Percentiles rank a stretch among this genome's conserved stretches.
phyloP scores from a whole-genome alignment of 2,113 vertebrate species.

The Carlito syrichta region DNA sequence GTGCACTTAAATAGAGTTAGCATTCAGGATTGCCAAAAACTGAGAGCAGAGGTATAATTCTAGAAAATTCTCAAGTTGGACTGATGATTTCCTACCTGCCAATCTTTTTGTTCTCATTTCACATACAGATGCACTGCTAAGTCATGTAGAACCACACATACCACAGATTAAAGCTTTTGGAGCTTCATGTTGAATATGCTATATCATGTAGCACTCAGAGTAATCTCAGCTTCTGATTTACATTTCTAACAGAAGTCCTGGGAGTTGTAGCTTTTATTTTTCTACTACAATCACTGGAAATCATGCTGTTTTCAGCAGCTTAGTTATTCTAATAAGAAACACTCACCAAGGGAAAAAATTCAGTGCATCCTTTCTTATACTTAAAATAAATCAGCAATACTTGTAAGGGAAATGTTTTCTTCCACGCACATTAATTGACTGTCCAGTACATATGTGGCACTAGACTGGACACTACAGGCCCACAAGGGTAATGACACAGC shows the following conservation, averaged over 20 bases:
- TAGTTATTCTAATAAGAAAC: not conserved
- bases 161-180: not conserved
- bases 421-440: not conserved
- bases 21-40: not conserved
- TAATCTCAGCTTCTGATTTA: not conserved
- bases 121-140: not conserved
- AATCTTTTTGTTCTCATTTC: not conserved
- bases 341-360: not conserved
- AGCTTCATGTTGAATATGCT: not conserved
- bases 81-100: not conserved
- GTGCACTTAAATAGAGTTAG: not conserved
- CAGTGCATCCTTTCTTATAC: not conserved
- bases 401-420: not conserved
- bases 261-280: not conserved
- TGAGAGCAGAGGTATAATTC: not conserved
- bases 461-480: not conserved
- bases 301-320: not conserved
- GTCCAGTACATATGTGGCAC: too few species aligned
- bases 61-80: not conserved
- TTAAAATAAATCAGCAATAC: not conserved
- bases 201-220: not conserved
- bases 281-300: not conserved
- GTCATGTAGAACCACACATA: not conserved
- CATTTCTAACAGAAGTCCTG: not conserved
- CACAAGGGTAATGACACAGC: not conserved